These are phyloP conservation scores for Microchrysa polita DNA, from an alignment of 2,888 invertebrate genomes.

Conservation along the genomic window DNA sequence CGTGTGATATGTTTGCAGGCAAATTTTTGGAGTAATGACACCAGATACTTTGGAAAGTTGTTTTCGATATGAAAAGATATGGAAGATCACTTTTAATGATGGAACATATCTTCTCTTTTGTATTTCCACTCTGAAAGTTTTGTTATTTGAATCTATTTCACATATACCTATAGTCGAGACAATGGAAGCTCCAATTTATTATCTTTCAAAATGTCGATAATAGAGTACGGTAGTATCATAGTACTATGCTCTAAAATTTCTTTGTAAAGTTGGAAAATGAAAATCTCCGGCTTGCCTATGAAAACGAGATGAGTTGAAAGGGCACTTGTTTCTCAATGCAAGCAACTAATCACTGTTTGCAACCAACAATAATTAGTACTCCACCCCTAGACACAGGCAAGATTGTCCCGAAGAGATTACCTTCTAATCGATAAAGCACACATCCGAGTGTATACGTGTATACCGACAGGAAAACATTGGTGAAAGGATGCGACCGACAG, in stretches of 20 bases:
- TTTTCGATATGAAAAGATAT: too few relatives aligned
- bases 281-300: neutral
- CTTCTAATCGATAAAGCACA: constrained; percentile 13
- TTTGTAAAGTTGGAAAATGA: neutral
- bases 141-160: neutral
- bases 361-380: neutral
- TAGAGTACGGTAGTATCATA: neutral
- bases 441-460: neutral
- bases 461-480: neutral
- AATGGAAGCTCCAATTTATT: neutral
- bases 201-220: neutral
- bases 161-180: too few relatives aligned
- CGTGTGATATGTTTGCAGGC: too few relatives aligned
- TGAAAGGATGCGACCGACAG: neutral
- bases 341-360: constrained; percentile 1
- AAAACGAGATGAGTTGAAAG: neutral
- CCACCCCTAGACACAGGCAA: neutral
- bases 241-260: neutral
- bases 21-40: too few relatives aligned
- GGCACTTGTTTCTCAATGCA: neutral
- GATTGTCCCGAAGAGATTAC: constrained; percentile 4
- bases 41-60: too few relatives aligned
- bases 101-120: neutral
- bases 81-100: too few relatives aligned
- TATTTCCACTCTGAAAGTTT: neutral